Conservation (phyloP, 2,888 invertebrate genomes). For the Calliopum simillimum region DNA sequence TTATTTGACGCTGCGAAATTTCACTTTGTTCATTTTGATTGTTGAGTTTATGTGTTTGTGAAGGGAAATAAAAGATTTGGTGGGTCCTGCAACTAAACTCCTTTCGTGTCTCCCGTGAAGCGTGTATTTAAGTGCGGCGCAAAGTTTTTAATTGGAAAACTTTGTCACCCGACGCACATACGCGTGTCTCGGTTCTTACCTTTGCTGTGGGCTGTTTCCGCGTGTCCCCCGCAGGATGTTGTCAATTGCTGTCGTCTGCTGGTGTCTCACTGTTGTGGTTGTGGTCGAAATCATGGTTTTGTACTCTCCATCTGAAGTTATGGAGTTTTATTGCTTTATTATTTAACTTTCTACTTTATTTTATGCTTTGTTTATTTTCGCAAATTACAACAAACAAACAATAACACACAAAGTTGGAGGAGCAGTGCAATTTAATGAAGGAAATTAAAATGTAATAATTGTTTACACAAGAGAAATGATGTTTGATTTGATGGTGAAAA, state of each 20-base stretch:
- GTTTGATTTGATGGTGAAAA: too few relatives aligned
- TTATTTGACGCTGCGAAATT: too few relatives aligned
- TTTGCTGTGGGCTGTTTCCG: background rate
- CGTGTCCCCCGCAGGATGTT: too few relatives aligned
- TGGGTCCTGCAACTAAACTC: too few relatives aligned
- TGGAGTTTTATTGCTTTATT: slow-evolving; percentile 22
- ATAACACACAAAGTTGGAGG: background rate
- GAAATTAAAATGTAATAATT: too few relatives aligned
- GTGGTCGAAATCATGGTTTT: slow-evolving; percentile 1
- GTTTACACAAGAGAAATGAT: too few relatives aligned
- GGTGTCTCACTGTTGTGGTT: background rate
- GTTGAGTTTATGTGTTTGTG: too few relatives aligned
- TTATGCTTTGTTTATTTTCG: slow-evolving; percentile 8
- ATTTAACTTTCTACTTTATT: background rate
- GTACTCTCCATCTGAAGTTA: slow-evolving; percentile 1
- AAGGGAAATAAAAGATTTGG: too few relatives aligned
- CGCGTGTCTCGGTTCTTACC: background rate
- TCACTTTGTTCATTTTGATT: too few relatives aligned
- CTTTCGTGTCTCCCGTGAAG: background rate
- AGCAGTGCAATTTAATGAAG: too few relatives aligned
- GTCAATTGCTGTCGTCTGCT: background rate
- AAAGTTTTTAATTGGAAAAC: slow-evolving; percentile 40
- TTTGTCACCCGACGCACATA: slow-evolving; percentile 23
- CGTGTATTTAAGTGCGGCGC: background rate
- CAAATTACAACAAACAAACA: slow-evolving; percentile 9